Evolutionary conservation across 2,797 vertebrate genomes (phyloP), one percentile per base, ranked within the genome.

Genomic region (Fistularia commersonii): DNA sequence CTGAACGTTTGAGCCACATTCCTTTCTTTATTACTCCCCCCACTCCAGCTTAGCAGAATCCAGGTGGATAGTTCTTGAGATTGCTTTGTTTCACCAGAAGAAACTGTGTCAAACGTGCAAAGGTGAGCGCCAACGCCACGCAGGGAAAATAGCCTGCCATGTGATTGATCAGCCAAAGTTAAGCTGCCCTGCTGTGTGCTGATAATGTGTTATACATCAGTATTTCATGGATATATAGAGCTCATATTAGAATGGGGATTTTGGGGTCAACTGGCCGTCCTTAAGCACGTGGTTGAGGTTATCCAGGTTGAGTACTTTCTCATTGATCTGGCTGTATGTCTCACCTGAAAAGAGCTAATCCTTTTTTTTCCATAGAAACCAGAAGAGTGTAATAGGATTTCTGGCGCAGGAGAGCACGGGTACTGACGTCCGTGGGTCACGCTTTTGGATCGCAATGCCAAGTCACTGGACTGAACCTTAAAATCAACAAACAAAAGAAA

Each of bases 21-120:
- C 83, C 84, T 80, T 82, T 86, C 84, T 83, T 88, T 88, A 86
- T 88, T 88, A 79, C 80, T 60, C 54, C 60, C 69, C 61, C 54
- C 57, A 12, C 59, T 50, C 55, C 49, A 55, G 66, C 47, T 76
- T 49, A 62, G 68, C 57, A 14, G 64, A 66, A 78, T 74, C 82
- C 81, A 84, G 84, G 77, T 84, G 82, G 82, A 86, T 72, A 37
- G 64, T 61, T 59, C 69, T 79, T 64, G 23, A 38, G 56, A 79
- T 69, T 46, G 72, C 68, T 80, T 68, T 68, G 69, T 77, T 74
- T 81, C 59, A 53, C 57, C 41, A 8, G 4, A 6, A 8, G 48
- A 53, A 32, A 47, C 47, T 43, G 47, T 76, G 70, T 81, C 54
- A 52, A 59, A 73, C 1, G 47, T 66, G 66, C 54, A 78, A 76